phyloP scores from a whole-genome alignment of 2,888 invertebrate species.

The Phasia obesa region DNA sequence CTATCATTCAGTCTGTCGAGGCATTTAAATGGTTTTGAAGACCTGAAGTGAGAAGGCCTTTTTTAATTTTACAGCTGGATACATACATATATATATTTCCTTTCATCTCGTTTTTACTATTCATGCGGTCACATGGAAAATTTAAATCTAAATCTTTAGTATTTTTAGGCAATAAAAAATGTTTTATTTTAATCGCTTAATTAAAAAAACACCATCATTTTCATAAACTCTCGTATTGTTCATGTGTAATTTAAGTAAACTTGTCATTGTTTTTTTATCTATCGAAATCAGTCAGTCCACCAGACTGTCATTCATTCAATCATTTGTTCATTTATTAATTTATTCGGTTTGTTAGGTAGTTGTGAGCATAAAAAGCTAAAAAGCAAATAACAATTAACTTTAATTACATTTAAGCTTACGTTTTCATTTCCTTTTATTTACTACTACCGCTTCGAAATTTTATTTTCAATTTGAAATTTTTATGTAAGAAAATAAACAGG shows the following conservation, averaged over 20 bases:
- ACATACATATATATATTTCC: too few species aligned
- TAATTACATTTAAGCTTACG: constrained; percentile 58
- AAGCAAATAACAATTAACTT: constrained; percentile 57
- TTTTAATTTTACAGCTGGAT: too few species aligned
- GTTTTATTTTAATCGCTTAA: neutral
- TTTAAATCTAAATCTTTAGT: constrained; percentile 2
- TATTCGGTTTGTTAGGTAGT: constrained; percentile 7
- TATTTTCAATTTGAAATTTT: constrained; percentile 43
- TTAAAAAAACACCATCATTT: constrained; percentile 7
- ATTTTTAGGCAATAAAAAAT: neutral
- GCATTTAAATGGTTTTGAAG: too few species aligned
- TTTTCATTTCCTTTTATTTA: constrained; percentile 24
- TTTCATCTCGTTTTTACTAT: too few species aligned
- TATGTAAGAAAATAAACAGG: constrained; percentile 2
- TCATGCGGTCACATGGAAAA: constrained; percentile 10
- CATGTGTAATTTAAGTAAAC: neutral
- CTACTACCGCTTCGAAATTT: constrained; percentile 36
- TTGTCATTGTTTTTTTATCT: constrained; percentile 23
- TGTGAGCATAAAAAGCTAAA: constrained; percentile 24
- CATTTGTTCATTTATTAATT: constrained; percentile 15
- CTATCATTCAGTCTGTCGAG: too few species aligned
- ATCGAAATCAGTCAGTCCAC: neutral
- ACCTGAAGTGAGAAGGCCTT: too few species aligned
- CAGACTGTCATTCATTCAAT: neutral
- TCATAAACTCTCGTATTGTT: neutral